Base-by-base conservation (phyloP, 1,140 invertebrate species). In the Phenacoccus solenopsis region DNA sequence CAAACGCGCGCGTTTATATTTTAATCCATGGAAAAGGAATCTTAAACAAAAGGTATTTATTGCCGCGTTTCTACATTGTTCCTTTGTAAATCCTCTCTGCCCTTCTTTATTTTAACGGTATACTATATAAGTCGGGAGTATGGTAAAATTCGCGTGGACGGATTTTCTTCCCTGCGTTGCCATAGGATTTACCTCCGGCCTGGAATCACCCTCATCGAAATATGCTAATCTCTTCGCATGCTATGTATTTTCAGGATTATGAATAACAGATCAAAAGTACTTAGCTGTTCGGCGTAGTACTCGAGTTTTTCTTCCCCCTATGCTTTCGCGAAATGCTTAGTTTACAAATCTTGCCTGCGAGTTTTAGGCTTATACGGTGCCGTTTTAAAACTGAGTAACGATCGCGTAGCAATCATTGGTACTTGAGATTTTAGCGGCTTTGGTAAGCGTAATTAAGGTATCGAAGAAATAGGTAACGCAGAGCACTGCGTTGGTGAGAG, bases 11-110 rank as follows among this genome's bases (percentile, higher is more conserved):
- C 20, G 25, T 64, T 25, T 22, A 25, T 64, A 25, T 64, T 64
- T 25, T 64, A 64, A 64, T 64, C 10, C 59, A 64, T 7, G 30
- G 25, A 22, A 64, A 64, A 64, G 3, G 59, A 64, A 64, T 64
- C 59, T 64, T 64, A 64, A 64, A 64, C 59, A 64, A 64, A 64
- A 64, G 59, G 59, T 64, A 64, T 64, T 64, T 64, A 64, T 64
- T 27, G 59, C 59, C 10, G 59, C 59, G 25, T 25, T 64, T 64
- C 59, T 64, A 64, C 25, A 64, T 64, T 64, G 59, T 64, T 64
- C 59, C 59, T 64, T 64, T 64, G 22, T 27, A 64, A 64, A 64
- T 64, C 59, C 59, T 64, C 10, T 64, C 10, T 64, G 59, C 59
- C 59, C 59, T 64, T 64, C 59, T 64, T 64, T 64, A 64, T 64